These are phyloP conservation scores for Eristalis intricaria DNA, from an alignment of 2,888 invertebrate genomes.

Conservation along the genomic window DNA sequence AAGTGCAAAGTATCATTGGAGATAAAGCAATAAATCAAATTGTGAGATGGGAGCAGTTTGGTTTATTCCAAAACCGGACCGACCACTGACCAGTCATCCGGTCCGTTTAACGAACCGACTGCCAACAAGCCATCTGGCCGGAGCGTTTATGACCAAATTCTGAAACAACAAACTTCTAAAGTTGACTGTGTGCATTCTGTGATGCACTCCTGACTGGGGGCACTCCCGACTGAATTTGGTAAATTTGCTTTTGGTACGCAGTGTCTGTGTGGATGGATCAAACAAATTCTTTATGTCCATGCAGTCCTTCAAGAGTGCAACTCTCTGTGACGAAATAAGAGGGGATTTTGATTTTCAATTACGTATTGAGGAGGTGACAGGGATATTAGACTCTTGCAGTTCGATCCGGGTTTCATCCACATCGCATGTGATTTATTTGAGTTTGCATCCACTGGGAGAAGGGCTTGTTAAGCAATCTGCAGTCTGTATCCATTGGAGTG, in stretches of 20 bases:
- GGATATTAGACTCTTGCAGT: conserved; percentile 11
- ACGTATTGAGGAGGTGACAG: conserved; percentile 38
- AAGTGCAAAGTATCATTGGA: conserved; percentile 55
- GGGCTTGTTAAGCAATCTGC: conserved; percentile 13
- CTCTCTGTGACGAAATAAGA: background rate
- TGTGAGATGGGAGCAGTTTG: conserved; percentile 44
- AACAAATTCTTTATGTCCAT: conserved; percentile 18
- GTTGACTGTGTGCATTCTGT: background rate
- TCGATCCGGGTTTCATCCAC: background rate
- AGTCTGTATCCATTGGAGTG: conserved; percentile 13
- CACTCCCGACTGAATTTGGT: conserved; percentile 30
- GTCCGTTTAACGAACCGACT: conserved; percentile 43
- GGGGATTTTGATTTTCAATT: conserved; percentile 47
- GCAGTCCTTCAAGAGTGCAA: background rate
- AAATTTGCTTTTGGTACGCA: conserved; percentile 45
- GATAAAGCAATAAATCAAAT: conserved; percentile 65
- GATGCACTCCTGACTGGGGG: background rate
- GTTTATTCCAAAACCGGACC: conserved; percentile 48
- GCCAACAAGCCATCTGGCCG: conserved; percentile 53
- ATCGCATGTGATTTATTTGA: conserved; percentile 50
- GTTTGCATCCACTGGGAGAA: background rate
- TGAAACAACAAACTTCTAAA: conserved; percentile 49
- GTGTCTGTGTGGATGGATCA: conserved; percentile 24
- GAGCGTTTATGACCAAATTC: conserved; percentile 51
- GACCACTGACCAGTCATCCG: conserved; percentile 57